Conservation (phyloP, 2,797 vertebrate species). For the Xyrichtys novacula region DNA sequence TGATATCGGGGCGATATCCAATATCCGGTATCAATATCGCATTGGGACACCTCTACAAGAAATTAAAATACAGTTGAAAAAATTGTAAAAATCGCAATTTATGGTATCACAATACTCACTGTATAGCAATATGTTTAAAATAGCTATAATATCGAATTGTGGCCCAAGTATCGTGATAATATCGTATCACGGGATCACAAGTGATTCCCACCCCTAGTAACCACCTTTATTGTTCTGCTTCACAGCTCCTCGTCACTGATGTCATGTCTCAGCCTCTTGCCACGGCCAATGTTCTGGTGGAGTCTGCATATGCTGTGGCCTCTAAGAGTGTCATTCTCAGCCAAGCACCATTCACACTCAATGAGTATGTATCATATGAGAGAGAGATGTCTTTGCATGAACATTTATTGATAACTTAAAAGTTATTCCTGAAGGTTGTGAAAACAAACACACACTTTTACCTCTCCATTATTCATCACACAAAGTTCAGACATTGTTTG, state of each 20-base stretch:
- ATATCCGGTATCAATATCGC: no score
- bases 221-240: slow-evolving; percentile 36
- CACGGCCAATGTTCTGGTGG: slow-evolving; percentile 90
- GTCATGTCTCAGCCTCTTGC: slow-evolving; percentile 92
- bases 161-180: no score
- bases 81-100: no score
- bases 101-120: no score
- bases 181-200: no score
- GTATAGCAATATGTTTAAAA: no score
- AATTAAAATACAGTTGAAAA: no score
- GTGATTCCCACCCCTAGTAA: slow-evolving; percentile 11
- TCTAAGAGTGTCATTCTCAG: slow-evolving; percentile 90
- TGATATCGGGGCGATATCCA: no score
- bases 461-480: background rate
- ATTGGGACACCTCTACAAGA: no score
- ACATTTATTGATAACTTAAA: no score
- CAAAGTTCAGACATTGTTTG: background rate
- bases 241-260: slow-evolving; percentile 93
- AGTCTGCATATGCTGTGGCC: slow-evolving; percentile 88
- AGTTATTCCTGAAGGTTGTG: background rate
- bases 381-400: background rate
- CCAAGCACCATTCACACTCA: slow-evolving; percentile 87
- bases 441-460: background rate
- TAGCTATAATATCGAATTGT: no score
- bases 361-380: slow-evolving; percentile 84